Evolutionary conservation across 2,888 invertebrate genomes (phyloP), one percentile per base, ranked within the genome.

Genomic region (Metopia argyrocephala): DNA sequence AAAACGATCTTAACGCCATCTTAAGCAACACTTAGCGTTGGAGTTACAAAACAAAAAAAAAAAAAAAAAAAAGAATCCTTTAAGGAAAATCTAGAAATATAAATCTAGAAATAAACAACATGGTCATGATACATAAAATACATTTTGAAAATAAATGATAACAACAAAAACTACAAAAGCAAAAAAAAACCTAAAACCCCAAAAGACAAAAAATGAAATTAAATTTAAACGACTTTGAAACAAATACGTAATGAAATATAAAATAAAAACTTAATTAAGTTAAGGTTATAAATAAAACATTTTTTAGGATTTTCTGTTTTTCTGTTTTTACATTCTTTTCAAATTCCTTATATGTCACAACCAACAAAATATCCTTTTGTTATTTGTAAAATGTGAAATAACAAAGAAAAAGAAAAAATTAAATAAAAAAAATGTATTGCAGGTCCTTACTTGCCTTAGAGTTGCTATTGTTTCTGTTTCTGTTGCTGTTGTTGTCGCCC

Each of bases 1-100:
- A 78, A 81, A 78, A 74, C 78, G 81, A 81, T 74, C 78, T 78
- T 78, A 81, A 81, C 74, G 81, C 76, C 81, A 81, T 81, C 81
- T 81, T 78, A 78, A 78, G 61, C 81, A 81, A 78, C 81, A 81
- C 78, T 81, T 81, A 74, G 70, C 74, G 74, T 61, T 78, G 54
- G 54, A 78, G 71, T 71, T 71, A 54, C n/a, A 71, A 71, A 78
- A 52, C 20, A 45, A 38, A 15, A 21, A 46, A 28, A 27, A 52
- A 52, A 45, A 5, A 45, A 28, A 7, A 54, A 38, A 66, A 23
- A 6, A 20, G 20, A 20, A 48, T 15, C 2, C n/a, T n/a, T n/a
- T n/a, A n/a, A 38, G 21, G n/a, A 0, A 18, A 21, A 21, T 45
- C 62, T 45, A 45, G 28, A 59, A 21, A 2, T 5, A n/a, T n/a